Percentiles rank a stretch among this genome's conserved stretches.
These are phyloP conservation scores for Nasonia giraulti DNA, from an alignment of 1,140 invertebrate species.

Conservation along the genomic window DNA sequence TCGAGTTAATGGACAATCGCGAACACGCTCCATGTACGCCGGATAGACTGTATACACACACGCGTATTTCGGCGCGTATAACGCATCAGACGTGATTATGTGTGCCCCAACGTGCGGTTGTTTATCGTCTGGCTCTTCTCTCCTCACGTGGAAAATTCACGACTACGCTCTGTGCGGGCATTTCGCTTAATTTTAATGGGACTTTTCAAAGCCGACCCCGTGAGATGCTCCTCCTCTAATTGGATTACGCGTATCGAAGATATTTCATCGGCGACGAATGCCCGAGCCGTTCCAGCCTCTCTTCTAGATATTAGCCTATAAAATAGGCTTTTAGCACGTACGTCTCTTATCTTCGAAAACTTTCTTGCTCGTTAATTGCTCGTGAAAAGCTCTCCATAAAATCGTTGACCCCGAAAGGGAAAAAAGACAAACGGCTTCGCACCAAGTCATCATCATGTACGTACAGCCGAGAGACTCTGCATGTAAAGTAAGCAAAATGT, in stretches of 20 bases:
- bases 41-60: neutral
- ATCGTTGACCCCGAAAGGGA: neutral
- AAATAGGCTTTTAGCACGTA: neutral
- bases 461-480: neutral
- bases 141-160: neutral
- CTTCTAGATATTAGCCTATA: neutral
- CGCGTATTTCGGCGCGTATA: neutral
- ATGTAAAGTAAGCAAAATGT: slow-evolving; percentile 1
- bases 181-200: neutral
- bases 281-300: neutral
- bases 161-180: neutral
- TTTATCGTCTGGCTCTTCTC: neutral
- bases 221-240: neutral
- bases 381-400: neutral
- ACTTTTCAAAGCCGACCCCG: neutral
- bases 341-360: neutral
- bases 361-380: neutral
- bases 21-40: neutral
- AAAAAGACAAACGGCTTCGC: neutral
- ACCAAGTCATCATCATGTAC: neutral
- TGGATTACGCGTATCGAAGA: neutral
- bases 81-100: neutral
- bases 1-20: slow-evolving; percentile 39
- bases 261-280: neutral
- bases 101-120: neutral